Evolutionary conservation across 2,113 vertebrate genomes (phyloP).

Genomic region (Podarcis cretensis): DNA sequence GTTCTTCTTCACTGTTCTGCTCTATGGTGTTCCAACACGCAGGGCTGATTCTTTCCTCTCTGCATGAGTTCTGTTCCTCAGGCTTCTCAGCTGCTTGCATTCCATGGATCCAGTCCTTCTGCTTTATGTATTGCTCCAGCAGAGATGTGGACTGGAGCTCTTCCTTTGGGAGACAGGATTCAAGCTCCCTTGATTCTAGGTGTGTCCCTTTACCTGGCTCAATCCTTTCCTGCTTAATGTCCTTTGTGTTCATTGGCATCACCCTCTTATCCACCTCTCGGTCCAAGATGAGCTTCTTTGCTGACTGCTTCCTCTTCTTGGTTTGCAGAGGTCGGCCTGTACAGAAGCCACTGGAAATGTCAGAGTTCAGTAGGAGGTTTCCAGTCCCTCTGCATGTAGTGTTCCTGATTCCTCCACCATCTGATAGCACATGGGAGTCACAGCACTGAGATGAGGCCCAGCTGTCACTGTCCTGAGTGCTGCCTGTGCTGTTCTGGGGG

Average conservation of each 20-base stretch:
- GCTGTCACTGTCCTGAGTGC: conserved; percentile 93
- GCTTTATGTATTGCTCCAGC: conserved; percentile 38
- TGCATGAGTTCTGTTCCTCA: not conserved
- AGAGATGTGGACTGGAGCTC: conserved; percentile 42
- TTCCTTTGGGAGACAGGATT: not conserved
- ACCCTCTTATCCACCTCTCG: conserved; percentile 56
- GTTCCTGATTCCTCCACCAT: conserved; percentile 46
- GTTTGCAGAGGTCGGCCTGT: conserved; percentile 45
- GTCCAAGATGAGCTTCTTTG: conserved; percentile 60
- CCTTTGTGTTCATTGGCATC: not conserved
- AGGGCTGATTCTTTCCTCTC: conserved; percentile 46
- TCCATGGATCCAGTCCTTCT: conserved; percentile 39
- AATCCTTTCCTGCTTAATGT: conserved; percentile 15
- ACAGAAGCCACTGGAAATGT: conserved; percentile 47
- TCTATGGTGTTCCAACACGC: conserved; percentile 51
- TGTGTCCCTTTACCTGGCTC: conserved; percentile 32
- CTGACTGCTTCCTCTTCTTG: conserved; percentile 67
- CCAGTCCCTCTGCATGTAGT: not conserved
- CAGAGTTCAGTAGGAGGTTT: conserved; percentile 46
- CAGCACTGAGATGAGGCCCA: conserved; percentile 79
- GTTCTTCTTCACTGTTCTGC: conserved; percentile 60
- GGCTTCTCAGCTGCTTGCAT: conserved; percentile 30
- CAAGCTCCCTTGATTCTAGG: conserved; percentile 14
- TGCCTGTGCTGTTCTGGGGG: conserved; percentile 95
- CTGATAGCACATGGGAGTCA: conserved; percentile 37